Evolutionary conservation across 2,888 invertebrate genomes (phyloP), one percentile per base, ranked within the genome.

Genomic region (Augochlorella aurata): DNA sequence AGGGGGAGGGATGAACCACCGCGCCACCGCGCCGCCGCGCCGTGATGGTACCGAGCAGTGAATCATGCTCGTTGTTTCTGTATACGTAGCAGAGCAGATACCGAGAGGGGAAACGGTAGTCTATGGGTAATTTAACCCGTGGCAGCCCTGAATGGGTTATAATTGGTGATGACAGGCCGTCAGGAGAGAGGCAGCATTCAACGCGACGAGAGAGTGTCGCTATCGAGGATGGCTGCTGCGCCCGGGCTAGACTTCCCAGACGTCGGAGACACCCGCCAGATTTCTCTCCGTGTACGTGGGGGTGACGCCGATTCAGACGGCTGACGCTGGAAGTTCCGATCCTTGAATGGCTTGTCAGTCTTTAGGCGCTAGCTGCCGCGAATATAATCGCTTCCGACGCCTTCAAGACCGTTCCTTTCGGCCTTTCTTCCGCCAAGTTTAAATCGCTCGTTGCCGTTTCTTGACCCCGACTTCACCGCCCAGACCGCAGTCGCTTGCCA

Each of bases 111-210:
- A 81, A 70, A 77, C 74, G 83, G 67, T 69, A 74, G 87, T 88
- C 90, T 89, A 89, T 88, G 90, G 92, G 90, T 91, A 91, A 92
- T 92, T 92, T 91, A 92, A 90, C 89, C 89, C 89, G 85, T 84
- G 86, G 85, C 86, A 79, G 86, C 75, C 78, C 81, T 92, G 90
- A 92, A 92, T 92, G 92, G 91, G 89, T 92, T 91, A 91, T 92
- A 92, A 92, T 92, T 92, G 92, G 91, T 90, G 92, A 91, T 92
- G 92, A 92, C 92, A 91, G 92, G 84, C 88, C 89, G 90, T 92
- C 90, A 90, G 78, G 80, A 81, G 81, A 81, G 84, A 77, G 76
- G 73, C 77, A 71, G 87, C 80, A 87, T 88, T 88, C 79, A 88
- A 74, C 81, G 65, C 72, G 74, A 45, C 75, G 79, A 78, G 79